Conservation (phyloP, 2,888 invertebrate genomes). For the Disparrhopalites patrizii region DNA sequence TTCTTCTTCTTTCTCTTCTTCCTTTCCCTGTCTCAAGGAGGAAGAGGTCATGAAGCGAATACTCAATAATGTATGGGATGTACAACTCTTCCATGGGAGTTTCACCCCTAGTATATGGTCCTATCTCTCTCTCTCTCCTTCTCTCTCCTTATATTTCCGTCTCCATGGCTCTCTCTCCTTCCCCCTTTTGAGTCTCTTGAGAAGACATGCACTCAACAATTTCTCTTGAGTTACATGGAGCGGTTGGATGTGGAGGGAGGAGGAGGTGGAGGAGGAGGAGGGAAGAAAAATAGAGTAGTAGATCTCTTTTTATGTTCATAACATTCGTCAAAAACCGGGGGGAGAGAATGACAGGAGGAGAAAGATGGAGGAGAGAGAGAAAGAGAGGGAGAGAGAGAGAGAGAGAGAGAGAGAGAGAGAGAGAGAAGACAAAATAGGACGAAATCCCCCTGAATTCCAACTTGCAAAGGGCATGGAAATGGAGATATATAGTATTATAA, state of each 20-base stretch:
- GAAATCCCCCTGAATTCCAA: not conserved
- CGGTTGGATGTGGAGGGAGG: too few species aligned
- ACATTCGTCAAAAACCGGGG: constrained; percentile 12
- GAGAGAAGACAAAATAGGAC: not conserved
- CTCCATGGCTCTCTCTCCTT: not conserved
- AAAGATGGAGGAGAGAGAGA: too few species aligned
- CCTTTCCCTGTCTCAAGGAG: not conserved
- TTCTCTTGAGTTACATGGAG: too few species aligned
- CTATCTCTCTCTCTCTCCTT: too few species aligned
- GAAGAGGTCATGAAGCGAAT: too few species aligned
- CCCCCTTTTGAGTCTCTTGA: not conserved
- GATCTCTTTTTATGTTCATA: not conserved
- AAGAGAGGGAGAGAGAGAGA: not conserved
- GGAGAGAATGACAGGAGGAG: constrained; percentile 8
- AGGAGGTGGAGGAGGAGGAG: not conserved
- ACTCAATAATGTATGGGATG: too few species aligned
- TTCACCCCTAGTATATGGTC: too few species aligned
- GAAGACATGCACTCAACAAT: not conserved
- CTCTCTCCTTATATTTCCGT: too few species aligned
- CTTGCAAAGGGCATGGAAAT: not conserved
- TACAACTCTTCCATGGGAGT: too few species aligned
- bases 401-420: not conserved
- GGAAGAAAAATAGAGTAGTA: not conserved
- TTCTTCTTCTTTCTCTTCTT: not conserved
- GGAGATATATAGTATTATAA: too few species aligned